Base-by-base conservation (phyloP, 2,888 invertebrate genomes). In the Lasioglossum figueresi region DNA sequence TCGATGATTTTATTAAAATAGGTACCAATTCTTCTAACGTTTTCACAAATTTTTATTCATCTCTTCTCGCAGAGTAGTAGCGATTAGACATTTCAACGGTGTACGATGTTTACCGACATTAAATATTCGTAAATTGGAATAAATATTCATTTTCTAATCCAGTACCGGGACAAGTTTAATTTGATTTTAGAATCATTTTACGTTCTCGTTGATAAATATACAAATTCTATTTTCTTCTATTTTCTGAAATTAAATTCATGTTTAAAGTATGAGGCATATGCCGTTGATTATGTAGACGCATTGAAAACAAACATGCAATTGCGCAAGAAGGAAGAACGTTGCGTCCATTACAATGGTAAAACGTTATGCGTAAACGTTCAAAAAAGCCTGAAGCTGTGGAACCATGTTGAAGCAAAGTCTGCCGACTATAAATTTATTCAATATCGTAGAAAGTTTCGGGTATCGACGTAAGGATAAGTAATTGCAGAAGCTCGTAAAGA, bases 401-500 rank as follows among this genome's bases (percentile, higher is more conserved):
- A 52, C n/a, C 56, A 56, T n/a, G 56, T 12, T n/a, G n/a, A n/a
- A 56, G 1, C 10, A 56, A n/a, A 23, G 12, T 56, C n/a, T 12
- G 56, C 4, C n/a, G 56, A 4, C 12, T n/a, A 56, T 10, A 56
- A 56, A 56, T n/a, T 56, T 56, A n/a, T 56, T 56, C n/a, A 56
- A 56, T 12, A n/a, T n/a, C 56, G 56, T 12, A n/a, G 56, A n/a
- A 56, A 56, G n/a, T 56, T 56, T 56, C n/a, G 4, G 3, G 4
- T 12, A 56, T 56, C 12, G 56, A 12, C n/a, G n/a, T 12, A 56
- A n/a, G 56, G n/a, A 56, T 56, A 56, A n/a, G 56, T 56, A n/a
- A n/a, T 56, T 56, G 56, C 56, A 56, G n/a, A 12, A 56, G n/a
- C 56, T 56, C 56, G 56, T n/a, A 56, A n/a, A 56, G 56, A 56